Base-by-base conservation (phyloP, 23 tunicate species). In the Corella eumyota region DNA sequence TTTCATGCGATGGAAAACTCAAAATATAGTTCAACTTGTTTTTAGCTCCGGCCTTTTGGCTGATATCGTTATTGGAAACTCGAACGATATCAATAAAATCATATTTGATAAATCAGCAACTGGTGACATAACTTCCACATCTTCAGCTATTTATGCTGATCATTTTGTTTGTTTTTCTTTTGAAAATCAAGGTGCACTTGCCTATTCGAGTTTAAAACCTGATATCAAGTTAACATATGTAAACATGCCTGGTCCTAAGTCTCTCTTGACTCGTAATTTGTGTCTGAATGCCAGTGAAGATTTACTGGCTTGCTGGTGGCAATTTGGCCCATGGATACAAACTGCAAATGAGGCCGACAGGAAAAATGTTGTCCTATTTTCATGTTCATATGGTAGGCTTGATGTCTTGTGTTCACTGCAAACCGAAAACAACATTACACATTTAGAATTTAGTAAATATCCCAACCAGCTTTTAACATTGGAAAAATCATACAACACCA, bases 301-400 rank as follows among this genome's bases (percentile, higher is more conserved):
- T 24, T 29, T 78, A 36, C 61, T 72, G 68, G 55, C 73, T 28
- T 88, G 88, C 62, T 88, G 96, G 96, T 77, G 88, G 72, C 44
- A 62, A 30, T 63, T 57, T 61, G 68, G 75, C 11, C 35, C 73
- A 11, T 71, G 78, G 78, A 23, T 70, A 30, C 80, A 84, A 54
- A 77, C 77, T 0, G 68, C 65, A 23, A 22, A 57, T 30, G 80
- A 77, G 22, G 64, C 73, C 28, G 96, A 88, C 45, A 36, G 54
- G 52, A 48, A 64, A 11, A 88, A 88, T 48, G 45, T 88, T 40
- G 81, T 88, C 3, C 45, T 88, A 2, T 55, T 88, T 34, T 51
- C 68, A 4, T 78, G 81, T 44, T 69, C 88, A 61, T 69, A 68
- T 70, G 81, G 81, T 6, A 83, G 80, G 95, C 71, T 47, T 58